Base-by-base conservation (phyloP, 1,140 invertebrate genomes). In the Caerostris darwini region DNA sequence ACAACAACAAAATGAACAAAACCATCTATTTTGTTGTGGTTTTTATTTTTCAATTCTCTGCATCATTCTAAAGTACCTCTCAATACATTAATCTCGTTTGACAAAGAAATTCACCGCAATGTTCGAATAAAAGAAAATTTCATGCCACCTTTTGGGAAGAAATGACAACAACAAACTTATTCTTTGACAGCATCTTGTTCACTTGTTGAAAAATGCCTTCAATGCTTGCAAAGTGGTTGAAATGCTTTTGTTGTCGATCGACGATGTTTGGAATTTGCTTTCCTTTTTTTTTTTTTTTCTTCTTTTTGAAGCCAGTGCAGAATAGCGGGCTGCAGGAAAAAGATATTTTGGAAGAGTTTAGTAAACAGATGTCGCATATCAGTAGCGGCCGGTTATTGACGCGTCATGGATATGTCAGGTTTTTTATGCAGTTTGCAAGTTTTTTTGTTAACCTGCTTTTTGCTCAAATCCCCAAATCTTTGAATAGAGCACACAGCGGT, bases 311-410 rank as follows among this genome's bases (percentile, higher is more conserved):
- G 61, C 8, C 7, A 19, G 50, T 54, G 57, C 67, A 69, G 56
- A 56, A 10, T 17, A 56, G 50, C 7, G 5, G 59, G 50, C 12
- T 64, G 61, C 61, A 61, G 56, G 53, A 90, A 69, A 71, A 90
- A 71, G 87, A 71, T 64, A 71, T 90, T 71, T 57, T 8, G 34
- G 50, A 71, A 34, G 61, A 90, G 53, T 90, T 90, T 90, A 71
- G 87, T 57, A 90, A 90, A 90, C 87, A 90, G 87, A 90, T 90
- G 87, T 90, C 87, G 53, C 87, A 69, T 90, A 77, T 90, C 87
- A 90, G 87, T 71, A 71, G 56, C 61, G 87, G 61, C 64, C 19
- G 87, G 67, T 10, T 71, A 71, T 69, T 90, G 87, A 90, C 50
- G 19, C 87, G 50, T 90, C 87, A 71, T 14, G 64, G 87, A 90